phyloP scores from a whole-genome alignment of 2,888 invertebrate species.

The Rhorus exstirpatorius region DNA sequence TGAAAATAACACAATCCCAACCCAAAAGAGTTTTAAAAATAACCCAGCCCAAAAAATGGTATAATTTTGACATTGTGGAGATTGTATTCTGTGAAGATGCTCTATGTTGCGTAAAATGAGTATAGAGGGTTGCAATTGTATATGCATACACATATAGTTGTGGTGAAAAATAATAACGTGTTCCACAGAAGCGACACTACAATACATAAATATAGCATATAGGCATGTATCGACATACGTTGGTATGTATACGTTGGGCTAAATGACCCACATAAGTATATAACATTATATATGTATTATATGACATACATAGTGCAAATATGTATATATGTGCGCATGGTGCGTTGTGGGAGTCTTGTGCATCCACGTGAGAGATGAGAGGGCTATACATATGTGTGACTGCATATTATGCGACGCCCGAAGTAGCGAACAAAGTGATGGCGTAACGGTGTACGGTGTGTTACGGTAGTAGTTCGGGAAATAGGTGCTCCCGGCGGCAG shows the following conservation, averaged over 20 bases:
- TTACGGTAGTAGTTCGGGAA: slow-evolving; percentile 70
- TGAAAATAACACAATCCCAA: no score
- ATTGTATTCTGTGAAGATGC: background rate
- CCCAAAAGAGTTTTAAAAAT: slow-evolving; percentile 42
- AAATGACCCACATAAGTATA: background rate
- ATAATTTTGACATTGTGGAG: slow-evolving; percentile 1
- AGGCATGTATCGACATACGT: background rate
- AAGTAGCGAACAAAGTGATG: slow-evolving; percentile 68
- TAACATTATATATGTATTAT: background rate
- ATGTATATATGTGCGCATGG: slow-evolving; percentile 17
- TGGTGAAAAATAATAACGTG: slow-evolving; percentile 25
- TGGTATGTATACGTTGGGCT: background rate
- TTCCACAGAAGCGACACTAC: background rate
- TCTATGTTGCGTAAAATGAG: slow-evolving; percentile 37
- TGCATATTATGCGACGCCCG: slow-evolving; percentile 63
- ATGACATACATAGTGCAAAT: background rate
- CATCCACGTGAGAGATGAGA: slow-evolving; percentile 25
- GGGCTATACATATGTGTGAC: slow-evolving; percentile 47
- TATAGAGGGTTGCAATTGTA: slow-evolving; percentile 2
- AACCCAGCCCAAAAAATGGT: slow-evolving; percentile 30
- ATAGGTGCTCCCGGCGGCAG: slow-evolving; percentile 66
- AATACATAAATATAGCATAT: slow-evolving; percentile 5
- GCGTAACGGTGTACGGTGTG: slow-evolving; percentile 65
- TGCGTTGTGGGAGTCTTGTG: slow-evolving; percentile 45
- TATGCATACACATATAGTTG: slow-evolving; percentile 5